Percentiles rank a stretch among this genome's conserved stretches.
These are phyloP conservation scores for Myotis davidii DNA, from an alignment of 2,113 vertebrate genomes.

Conservation along the genomic window DNA sequence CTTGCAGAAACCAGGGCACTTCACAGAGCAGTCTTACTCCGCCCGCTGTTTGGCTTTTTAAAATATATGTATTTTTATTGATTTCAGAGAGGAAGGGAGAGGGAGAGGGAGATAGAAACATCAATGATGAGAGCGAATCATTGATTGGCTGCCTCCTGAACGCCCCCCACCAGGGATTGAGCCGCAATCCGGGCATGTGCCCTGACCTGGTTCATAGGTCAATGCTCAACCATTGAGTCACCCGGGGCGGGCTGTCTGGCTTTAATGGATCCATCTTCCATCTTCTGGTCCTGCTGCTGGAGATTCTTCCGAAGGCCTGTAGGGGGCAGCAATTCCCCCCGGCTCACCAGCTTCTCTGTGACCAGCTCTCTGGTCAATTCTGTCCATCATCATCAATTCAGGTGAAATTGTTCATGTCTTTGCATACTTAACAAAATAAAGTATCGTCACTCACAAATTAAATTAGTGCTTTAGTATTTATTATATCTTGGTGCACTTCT, in stretches of 20 bases:
- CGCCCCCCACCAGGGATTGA: too few species aligned
- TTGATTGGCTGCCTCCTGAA: too few species aligned
- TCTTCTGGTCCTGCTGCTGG: not conserved
- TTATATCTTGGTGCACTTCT: not conserved
- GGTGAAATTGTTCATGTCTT: not conserved
- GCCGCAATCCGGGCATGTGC: too few species aligned
- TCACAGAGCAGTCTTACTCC: not conserved
- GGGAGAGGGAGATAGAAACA: too few species aligned
- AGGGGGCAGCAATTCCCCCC: not conserved
- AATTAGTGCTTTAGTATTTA: not conserved
- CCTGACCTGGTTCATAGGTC: too few species aligned
- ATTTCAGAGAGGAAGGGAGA: too few species aligned
- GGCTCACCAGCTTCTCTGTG: not conserved
- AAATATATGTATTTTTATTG: too few species aligned
- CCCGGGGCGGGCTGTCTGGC: not conserved
- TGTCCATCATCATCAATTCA: not conserved
- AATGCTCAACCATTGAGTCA: too few species aligned
- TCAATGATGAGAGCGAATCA: too few species aligned
- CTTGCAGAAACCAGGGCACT: not conserved
- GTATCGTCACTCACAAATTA: not conserved
- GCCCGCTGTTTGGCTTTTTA: not conserved
- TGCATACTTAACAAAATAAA: not conserved
- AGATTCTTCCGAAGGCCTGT: not conserved
- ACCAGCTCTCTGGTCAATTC: not conserved
- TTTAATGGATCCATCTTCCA: not conserved